These are phyloP conservation scores for Andricus curvator DNA, from an alignment of 2,888 invertebrate species.

Conservation along the genomic window DNA sequence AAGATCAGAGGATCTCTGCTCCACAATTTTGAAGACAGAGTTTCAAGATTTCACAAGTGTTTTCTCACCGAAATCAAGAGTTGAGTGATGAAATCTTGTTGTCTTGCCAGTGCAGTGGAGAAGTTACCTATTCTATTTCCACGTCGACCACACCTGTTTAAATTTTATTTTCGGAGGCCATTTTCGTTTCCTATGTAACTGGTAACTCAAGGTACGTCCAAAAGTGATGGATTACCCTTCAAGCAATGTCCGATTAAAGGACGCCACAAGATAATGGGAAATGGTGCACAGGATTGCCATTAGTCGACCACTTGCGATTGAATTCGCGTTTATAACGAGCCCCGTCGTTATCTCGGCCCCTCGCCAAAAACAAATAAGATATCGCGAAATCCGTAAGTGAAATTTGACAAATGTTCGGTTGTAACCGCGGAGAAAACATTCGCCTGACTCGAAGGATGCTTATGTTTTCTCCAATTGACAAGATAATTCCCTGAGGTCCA, in stretches of 20 bases:
- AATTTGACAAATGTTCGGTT: conserved; percentile 36
- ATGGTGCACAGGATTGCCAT: conserved; percentile 21
- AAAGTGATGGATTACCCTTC: conserved; percentile 28
- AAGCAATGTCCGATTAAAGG: conserved; percentile 19
- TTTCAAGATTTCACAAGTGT: background rate
- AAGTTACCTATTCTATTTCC: conserved; percentile 66
- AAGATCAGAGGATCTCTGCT: background rate
- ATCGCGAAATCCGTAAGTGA: conserved; percentile 32
- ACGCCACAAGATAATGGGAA: conserved; percentile 25
- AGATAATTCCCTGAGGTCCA: conserved; percentile 9
- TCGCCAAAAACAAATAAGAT: conserved; percentile 24
- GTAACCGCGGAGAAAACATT: background rate
- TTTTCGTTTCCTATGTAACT: conserved; percentile 40
- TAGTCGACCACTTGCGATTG: conserved; percentile 10
- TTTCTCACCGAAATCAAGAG: conserved; percentile 13
- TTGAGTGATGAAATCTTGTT: conserved; percentile 58
- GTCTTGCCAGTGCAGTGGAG: conserved; percentile 61
- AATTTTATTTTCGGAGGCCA: conserved; percentile 64
- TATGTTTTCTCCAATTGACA: background rate
- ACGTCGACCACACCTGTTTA: conserved; percentile 65
- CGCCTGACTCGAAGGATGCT: background rate
- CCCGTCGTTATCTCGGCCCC: conserved; percentile 27
- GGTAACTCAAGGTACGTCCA: conserved; percentile 18
- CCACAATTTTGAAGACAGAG: background rate
- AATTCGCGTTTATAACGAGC: conserved; percentile 37